phyloP scores from a whole-genome alignment of 2,888 invertebrate genomes.

The Chrysopilus asiliformis region DNA sequence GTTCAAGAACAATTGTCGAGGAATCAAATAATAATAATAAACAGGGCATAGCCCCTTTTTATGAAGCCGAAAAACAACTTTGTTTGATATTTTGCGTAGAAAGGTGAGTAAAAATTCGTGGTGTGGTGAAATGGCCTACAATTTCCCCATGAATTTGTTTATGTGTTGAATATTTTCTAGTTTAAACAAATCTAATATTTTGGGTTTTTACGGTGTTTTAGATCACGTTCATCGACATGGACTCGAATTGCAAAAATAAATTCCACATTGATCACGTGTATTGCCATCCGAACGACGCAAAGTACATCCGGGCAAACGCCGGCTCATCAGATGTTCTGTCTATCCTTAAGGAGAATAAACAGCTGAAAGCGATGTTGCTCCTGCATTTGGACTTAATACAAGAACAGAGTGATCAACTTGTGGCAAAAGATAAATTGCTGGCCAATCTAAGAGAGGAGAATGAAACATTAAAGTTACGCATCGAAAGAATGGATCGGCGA shows the following conservation, averaged over 20 bases:
- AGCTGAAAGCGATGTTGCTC: slow-evolving; percentile 58
- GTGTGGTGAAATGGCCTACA: too few species aligned
- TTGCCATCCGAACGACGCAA: slow-evolving; percentile 24
- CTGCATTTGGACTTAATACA: slow-evolving; percentile 79
- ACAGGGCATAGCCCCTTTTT: too few species aligned
- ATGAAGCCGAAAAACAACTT: too few species aligned
- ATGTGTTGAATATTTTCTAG: too few species aligned
- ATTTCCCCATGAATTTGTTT: too few species aligned
- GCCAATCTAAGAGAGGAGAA: slow-evolving; percentile 61
- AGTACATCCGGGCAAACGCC: slow-evolving; percentile 21
- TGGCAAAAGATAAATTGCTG: slow-evolving; percentile 64
- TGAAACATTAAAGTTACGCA: slow-evolving; percentile 50
- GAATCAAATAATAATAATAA: too few species aligned
- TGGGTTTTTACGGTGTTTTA: too few species aligned
- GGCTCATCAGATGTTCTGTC: slow-evolving; percentile 21
- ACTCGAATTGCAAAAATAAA: slow-evolving; percentile 21
- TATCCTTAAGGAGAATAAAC: slow-evolving; percentile 32
- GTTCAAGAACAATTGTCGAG: too few species aligned
- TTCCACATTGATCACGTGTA: slow-evolving; percentile 26
- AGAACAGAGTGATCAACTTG: slow-evolving; percentile 74
- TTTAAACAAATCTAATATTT: too few species aligned
- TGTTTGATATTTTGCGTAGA: too few species aligned
- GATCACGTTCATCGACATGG: too few species aligned
- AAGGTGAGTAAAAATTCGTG: too few species aligned
- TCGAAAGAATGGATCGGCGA: slow-evolving; percentile 21